phyloP scores from a whole-genome alignment of 2,888 invertebrate species.

The Eupithecia subfuscata region DNA sequence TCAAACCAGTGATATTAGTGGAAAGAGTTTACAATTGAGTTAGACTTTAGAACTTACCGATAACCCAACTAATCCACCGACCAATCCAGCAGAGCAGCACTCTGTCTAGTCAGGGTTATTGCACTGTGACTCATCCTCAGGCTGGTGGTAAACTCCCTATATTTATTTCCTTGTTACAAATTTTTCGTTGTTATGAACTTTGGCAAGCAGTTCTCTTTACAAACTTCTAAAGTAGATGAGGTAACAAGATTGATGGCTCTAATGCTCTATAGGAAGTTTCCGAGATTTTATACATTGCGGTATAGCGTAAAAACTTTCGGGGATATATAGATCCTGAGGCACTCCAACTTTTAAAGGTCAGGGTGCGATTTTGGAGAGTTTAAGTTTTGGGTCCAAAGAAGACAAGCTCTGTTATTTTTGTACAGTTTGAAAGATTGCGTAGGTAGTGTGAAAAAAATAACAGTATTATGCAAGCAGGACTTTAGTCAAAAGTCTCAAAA shows the following conservation, averaged over 20 bases:
- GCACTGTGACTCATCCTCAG: slow-evolving; percentile 64
- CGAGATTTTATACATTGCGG: slow-evolving; percentile 12
- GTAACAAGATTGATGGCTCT: slow-evolving; percentile 23
- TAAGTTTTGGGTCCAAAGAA: slow-evolving; percentile 10
- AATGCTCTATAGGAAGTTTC: slow-evolving; percentile 9
- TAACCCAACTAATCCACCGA: slow-evolving; percentile 50
- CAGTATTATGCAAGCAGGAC: not conserved
- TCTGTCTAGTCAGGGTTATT: slow-evolving; percentile 66
- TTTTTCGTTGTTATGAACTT: slow-evolving; percentile 29
- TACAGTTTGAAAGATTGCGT: not conserved
- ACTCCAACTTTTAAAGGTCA: slow-evolving; percentile 11
- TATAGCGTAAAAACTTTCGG: slow-evolving; percentile 15
- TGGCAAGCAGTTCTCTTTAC: slow-evolving; percentile 20
- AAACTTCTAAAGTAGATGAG: slow-evolving; percentile 20
- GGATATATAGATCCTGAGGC: slow-evolving; percentile 6
- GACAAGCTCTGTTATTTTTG: not conserved
- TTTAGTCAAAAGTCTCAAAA: not conserved
- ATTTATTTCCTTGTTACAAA: slow-evolving; percentile 30
- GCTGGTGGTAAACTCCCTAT: slow-evolving; percentile 34
- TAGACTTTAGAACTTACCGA: slow-evolving; percentile 16
- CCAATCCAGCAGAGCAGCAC: slow-evolving; percentile 49
- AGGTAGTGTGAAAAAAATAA: not conserved
- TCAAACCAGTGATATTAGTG: slow-evolving; percentile 23
- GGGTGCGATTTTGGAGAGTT: slow-evolving; percentile 6
- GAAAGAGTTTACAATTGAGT: slow-evolving; percentile 22